Percentiles rank a stretch among this genome's conserved stretches.
These are phyloP conservation scores for Oreotrochilus melanogaster DNA, from an alignment of 2,113 vertebrate species.

Conservation along the genomic window DNA sequence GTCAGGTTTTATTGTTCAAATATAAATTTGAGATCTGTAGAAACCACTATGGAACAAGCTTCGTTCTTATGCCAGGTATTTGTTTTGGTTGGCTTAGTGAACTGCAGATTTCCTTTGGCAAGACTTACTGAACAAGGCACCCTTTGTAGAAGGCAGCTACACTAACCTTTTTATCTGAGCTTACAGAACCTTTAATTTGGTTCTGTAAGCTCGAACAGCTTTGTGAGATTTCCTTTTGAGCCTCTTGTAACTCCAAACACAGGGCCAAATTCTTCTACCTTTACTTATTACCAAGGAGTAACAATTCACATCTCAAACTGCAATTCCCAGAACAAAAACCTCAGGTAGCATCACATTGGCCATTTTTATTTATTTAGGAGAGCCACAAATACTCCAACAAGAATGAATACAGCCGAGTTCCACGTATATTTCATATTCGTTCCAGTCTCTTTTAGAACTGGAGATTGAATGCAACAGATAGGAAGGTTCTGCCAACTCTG, in stretches of 20 bases:
- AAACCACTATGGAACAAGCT: neutral
- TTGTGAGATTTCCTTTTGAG: neutral
- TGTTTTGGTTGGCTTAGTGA: conserved; percentile 60
- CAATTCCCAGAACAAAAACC: neutral
- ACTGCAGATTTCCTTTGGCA: conserved; percentile 62
- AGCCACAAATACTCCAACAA: neutral
- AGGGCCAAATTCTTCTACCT: neutral
- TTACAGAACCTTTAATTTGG: conserved; percentile 69
- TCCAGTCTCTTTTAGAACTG: neutral
- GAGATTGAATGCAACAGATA: neutral
- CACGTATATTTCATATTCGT: neutral
- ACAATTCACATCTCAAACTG: neutral
- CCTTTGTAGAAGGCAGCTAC: conserved; percentile 74
- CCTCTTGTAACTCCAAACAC: neutral
- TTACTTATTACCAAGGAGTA: neutral
- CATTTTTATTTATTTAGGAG: neutral
- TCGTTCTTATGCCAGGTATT: conserved; percentile 52
- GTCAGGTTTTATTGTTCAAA: neutral
- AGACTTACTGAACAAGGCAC: conserved; percentile 69
- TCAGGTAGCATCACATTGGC: neutral
- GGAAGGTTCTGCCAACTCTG: neutral
- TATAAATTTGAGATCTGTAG: neutral
- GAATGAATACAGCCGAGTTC: neutral
- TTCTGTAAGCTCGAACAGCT: conserved; percentile 50
- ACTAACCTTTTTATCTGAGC: conserved; percentile 56